phyloP scores from a whole-genome alignment of 2,797 vertebrate species.

The Steatocranus sp. region DNA sequence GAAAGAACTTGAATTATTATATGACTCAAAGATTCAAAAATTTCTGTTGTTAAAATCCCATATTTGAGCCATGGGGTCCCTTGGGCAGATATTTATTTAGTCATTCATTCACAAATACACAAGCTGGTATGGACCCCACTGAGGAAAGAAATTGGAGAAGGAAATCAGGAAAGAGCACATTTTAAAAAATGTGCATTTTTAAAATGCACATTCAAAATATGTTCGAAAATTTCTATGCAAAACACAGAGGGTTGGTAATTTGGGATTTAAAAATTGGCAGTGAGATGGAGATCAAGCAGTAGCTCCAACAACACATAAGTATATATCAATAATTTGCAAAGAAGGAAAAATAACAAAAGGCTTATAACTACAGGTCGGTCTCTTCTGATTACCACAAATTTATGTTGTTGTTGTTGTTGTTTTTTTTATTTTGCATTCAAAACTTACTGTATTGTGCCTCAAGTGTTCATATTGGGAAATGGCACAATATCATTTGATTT shows the following conservation, averaged over 20 bases:
- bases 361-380: background rate
- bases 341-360: background rate
- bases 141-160: background rate
- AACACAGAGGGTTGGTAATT: background rate
- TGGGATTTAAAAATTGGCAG: background rate
- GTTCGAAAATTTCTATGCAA: background rate
- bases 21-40: background rate
- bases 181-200: background rate
- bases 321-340: fast-evolving
- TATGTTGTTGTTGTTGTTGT: background rate
- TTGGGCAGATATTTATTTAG: background rate
- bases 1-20: background rate
- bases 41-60: background rate
- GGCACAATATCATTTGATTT: slow-evolving; percentile 24
- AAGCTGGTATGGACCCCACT: background rate
- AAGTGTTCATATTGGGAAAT: slow-evolving; percentile 37
- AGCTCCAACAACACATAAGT: background rate
- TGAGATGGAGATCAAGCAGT: background rate
- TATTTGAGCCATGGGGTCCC: background rate
- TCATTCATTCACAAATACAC: background rate
- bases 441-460: background rate
- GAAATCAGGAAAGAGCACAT: background rate
- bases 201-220: background rate
- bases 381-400: background rate
- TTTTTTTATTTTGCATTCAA: background rate